Base-by-base conservation (phyloP, 2,113 vertebrate species). In the Rhea pennata region DNA sequence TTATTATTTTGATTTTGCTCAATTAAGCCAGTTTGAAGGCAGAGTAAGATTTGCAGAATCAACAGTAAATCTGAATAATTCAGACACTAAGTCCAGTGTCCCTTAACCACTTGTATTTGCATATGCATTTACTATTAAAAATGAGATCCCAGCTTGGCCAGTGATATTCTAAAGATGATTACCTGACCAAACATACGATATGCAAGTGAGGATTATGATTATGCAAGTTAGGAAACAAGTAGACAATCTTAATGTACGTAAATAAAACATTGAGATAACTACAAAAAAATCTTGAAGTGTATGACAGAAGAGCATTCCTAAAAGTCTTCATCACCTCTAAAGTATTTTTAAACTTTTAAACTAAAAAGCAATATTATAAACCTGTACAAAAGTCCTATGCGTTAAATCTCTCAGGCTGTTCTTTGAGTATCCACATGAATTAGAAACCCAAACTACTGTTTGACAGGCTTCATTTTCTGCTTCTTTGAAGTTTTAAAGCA, bases 311-410 rank as follows among this genome's bases (percentile, higher is more conserved):
- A 85, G 46, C 6, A 42, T 14, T 59, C 19, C 64, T 61, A 12
- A 84, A 94, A 84, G 48, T 44, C 4, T n/a, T 91, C 20, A 87
- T 82, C 9, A 46, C 4, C 4, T 29, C 40, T 70, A 9, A 87
- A 91, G 6, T 39, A 79, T 42, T 51, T 65, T 21, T 85, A 59
- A 71, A 59, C 5, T 64, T 74, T 48, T 53, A 51, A 56, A 67
- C 29, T 67, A 42, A 70, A 65, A 11, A 80, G 12, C 4, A n/a
- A 40, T 12, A 69, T 50, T 33, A 53, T 84, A 80, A 91, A 70
- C 1, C 1, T 51, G 4, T 26, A 42, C 0, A 1, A 31, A 14
- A 40, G 5, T 40, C 14, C 7, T 58, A 24, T 42, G 26, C 54
- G 21, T 84, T 84, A 80, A 81, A 66, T 40, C 10, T 87, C 69